Conservation (phyloP, 2,888 invertebrate genomes). For the Chalcis sispes region DNA sequence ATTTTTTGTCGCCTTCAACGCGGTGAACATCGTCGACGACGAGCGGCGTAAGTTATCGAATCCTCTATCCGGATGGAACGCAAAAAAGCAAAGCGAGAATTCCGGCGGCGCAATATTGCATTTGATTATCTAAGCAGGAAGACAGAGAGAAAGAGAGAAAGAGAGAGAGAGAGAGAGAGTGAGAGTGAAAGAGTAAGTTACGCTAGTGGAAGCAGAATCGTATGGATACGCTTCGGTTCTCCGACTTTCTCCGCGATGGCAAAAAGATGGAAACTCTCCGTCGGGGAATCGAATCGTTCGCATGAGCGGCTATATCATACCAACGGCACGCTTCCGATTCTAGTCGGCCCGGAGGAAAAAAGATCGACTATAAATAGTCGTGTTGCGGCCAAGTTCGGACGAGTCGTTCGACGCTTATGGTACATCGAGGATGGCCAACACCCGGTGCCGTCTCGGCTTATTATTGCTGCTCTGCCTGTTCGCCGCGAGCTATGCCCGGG, state of each 20-base stretch:
- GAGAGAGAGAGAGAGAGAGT: slow-evolving; percentile 5
- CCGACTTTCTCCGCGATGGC: slow-evolving; percentile 45
- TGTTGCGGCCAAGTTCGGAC: slow-evolving; percentile 30
- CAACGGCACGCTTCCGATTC: slow-evolving; percentile 42
- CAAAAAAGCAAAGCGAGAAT: slow-evolving; percentile 11
- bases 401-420: slow-evolving; percentile 43
- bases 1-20: neutral
- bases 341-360: slow-evolving; percentile 18
- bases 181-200: neutral
- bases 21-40: no score
- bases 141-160: slow-evolving; percentile 6
- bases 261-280: slow-evolving; percentile 44
- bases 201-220: slow-evolving; percentile 14
- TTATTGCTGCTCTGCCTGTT: slow-evolving; percentile 24
- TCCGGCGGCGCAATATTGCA: slow-evolving; percentile 23
- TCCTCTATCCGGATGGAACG: no score
- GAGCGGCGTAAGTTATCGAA: no score
- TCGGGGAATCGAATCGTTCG: slow-evolving; percentile 42
- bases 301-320: slow-evolving; percentile 45
- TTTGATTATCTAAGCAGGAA: slow-evolving; percentile 38
- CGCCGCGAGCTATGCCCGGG: slow-evolving; percentile 8
- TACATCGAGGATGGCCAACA: slow-evolving; percentile 43
- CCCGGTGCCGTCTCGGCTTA: slow-evolving; percentile 17
- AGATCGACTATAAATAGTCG: slow-evolving; percentile 49
- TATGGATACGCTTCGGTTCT: slow-evolving; percentile 39